Conservation (phyloP, 35 echinoderm and acorn worm genomes). For the Apostichopus japonicus region DNA sequence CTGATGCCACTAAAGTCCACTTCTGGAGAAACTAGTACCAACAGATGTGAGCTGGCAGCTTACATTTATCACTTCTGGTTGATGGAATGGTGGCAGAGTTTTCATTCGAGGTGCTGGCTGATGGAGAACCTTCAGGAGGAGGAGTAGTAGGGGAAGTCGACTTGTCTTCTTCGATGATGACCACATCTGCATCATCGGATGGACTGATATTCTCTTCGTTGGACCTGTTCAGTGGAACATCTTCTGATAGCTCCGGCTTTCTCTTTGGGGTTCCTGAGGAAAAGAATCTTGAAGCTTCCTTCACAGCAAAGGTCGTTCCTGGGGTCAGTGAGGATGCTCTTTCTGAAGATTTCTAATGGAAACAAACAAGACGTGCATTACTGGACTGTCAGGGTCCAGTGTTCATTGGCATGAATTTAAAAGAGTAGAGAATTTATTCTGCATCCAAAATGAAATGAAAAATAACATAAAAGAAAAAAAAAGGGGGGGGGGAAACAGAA, state of each 20-base stretch:
- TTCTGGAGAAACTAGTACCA: too few relatives aligned
- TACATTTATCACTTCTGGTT: constrained; percentile 77
- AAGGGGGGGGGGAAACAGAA: too few relatives aligned
- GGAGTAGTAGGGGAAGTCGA: constrained; percentile 25
- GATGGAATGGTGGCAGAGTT: background rate
- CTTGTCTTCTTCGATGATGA: constrained; percentile 2
- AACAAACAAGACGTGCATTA: background rate
- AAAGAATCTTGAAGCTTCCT: constrained; percentile 36
- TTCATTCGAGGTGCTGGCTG: background rate
- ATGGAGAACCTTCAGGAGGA: background rate
- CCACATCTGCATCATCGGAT: constrained; percentile 36
- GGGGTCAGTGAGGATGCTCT: constrained; percentile 34
- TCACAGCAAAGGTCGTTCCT: constrained; percentile 12
- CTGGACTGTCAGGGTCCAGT: too few relatives aligned
- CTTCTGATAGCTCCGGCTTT: background rate
- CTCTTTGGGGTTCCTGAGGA: constrained; percentile 49
- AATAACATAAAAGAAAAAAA: too few relatives aligned
- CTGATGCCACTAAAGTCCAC: too few relatives aligned
- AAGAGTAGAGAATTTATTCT: too few relatives aligned
- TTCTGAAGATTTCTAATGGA: constrained; percentile 24
- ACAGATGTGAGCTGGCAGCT: background rate
- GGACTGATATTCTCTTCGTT: constrained; percentile 70
- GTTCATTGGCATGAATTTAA: too few relatives aligned
- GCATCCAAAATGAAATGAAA: too few relatives aligned
- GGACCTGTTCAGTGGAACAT: constrained; percentile 50